Base-by-base conservation (phyloP, 2,113 vertebrate species). In the crab-eating macaque (Macaca fascicularis) region DNA sequence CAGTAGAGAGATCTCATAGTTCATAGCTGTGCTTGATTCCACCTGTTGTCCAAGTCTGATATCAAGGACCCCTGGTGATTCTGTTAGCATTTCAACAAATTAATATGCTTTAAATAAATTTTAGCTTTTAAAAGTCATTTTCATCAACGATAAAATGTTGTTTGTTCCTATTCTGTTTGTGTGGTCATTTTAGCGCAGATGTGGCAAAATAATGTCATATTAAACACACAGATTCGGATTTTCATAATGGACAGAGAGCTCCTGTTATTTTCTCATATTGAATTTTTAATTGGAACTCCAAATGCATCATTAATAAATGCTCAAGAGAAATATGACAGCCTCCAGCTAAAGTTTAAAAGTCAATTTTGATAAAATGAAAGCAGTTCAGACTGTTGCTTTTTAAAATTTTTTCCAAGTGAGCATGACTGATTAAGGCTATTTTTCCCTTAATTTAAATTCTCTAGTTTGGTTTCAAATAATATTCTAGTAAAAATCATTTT, bases 211-310 rank as follows among this genome's bases (percentile, higher is more conserved):
- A 14, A 57, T 52, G 40, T 78, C 67, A 7, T 57, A 67, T 75
- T 38, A 84, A 93, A 87, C 19, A 92, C 17, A 69, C 1, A 61
- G 45, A 64, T 11, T 88, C 13, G n/a, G 45, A 52, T 89, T 93
- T 89, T 69, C 32, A 74, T 88, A 19, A 19, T 55, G n/a, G 69
- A 59, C 0, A 48, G 35, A 35, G 11, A 38, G 6, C 8, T 67
- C 35, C 40, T 93, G 23, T 89, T 90, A 75, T 75, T 92, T 96
- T 81, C 17, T 76, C 69, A 74, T 32, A 91, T 88, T 75, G 8
- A 93, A 67, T 94, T 90, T 94, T 97, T 96, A 87, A 93, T 83
- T 93, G 32, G 11, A 86, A 94, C n/a, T 97, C 45, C 59, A 94
- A 89, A 81, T 61, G 30, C 13, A 72, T 59, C 78, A 95, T 76